These are phyloP conservation scores for Catajapyx aquilonaris DNA, from an alignment of 1,140 invertebrate species.

Conservation along the genomic window DNA sequence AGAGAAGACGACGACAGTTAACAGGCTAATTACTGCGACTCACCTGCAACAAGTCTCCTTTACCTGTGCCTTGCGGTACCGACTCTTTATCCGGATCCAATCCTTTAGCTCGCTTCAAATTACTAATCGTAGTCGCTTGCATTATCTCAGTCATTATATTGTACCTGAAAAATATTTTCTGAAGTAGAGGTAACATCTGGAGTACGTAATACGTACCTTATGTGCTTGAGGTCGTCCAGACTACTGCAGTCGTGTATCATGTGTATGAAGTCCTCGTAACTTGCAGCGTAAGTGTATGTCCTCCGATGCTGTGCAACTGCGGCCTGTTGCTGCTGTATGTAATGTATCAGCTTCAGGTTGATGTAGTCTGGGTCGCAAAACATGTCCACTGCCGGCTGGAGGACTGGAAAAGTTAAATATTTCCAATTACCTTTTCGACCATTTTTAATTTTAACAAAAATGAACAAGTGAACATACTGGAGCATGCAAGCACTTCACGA, in stretches of 20 bases:
- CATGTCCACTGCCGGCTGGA: constrained; percentile 60
- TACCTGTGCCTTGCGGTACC: constrained; percentile 19
- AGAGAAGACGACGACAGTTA: too few species aligned
- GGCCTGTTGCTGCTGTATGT: constrained; percentile 56
- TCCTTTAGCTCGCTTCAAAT: constrained; percentile 62
- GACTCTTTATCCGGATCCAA: constrained; percentile 40
- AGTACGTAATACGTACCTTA: constrained; percentile 27
- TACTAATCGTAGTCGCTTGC: constrained; percentile 78
- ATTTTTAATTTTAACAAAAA: neutral
- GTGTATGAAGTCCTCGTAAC: constrained; percentile 71
- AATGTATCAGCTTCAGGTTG: constrained; percentile 64
- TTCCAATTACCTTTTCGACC: neutral
- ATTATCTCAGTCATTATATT: constrained; percentile 80
- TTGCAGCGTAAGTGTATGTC: constrained; percentile 69
- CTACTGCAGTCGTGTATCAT: constrained; percentile 61
- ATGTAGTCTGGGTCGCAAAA: constrained; percentile 78
- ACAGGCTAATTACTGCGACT: too few species aligned
- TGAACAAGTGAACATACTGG: constrained; percentile 33
- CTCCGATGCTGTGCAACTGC: constrained; percentile 52
- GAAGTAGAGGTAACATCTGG: neutral
- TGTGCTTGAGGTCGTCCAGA: constrained; percentile 59
- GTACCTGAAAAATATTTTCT: constrained; percentile 29
- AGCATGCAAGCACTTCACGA: constrained; percentile 58
- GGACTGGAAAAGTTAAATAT: constrained; percentile 31
- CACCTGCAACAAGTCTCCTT: constrained; percentile 27